These are phyloP conservation scores for Phrynosoma blainvillii DNA, from an alignment of 2,113 vertebrate species.

Conservation along the genomic window DNA sequence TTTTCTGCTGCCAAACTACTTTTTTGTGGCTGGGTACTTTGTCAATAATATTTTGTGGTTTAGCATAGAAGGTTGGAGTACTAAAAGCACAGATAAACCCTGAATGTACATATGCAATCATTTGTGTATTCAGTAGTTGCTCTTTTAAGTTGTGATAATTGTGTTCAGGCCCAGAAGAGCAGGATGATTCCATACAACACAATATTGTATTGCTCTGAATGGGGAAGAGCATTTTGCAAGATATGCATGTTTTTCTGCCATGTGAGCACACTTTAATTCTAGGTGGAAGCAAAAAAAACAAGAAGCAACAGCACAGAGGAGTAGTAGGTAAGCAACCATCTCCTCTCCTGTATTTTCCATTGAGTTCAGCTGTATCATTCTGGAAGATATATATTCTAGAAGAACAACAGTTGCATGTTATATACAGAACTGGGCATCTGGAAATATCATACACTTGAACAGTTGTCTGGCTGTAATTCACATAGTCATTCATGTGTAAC, in stretches of 20 bases:
- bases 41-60: conserved; percentile 3
- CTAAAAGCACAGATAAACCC: neutral
- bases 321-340: too few relatives aligned
- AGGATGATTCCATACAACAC: neutral
- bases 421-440: neutral
- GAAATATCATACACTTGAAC: neutral
- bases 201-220: neutral
- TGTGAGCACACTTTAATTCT: neutral
- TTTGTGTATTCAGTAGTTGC: neutral
- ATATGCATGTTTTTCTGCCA: neutral
- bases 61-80: neutral
- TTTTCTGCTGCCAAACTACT: neutral
- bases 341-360: neutral
- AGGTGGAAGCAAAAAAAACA: neutral
- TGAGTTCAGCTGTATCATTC: neutral
- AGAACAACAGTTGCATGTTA: neutral
- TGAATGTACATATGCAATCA: neutral
- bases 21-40: neutral
- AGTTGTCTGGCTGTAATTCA: neutral
- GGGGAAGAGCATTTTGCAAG: neutral
- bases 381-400: neutral
- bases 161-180: neutral
- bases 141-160: neutral
- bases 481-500: neutral
- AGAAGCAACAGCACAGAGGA: neutral